Percentiles rank a stretch among this genome's conserved stretches.
Evolutionary conservation across 2,113 vertebrate genomes (phyloP).

Genomic region (Phaethornis superciliosus): DNA sequence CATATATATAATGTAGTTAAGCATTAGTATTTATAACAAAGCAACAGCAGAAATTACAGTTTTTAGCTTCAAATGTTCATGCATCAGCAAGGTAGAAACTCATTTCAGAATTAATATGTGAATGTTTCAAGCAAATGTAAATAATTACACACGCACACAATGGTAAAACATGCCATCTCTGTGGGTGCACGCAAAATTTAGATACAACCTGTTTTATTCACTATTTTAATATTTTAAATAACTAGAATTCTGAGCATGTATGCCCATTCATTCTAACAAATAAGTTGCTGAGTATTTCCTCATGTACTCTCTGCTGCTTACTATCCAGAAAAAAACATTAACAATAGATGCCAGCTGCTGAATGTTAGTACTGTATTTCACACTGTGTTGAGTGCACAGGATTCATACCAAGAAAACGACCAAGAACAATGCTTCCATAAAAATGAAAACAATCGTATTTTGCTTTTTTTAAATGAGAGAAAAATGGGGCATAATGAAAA

Average conservation of each 20-base stretch:
- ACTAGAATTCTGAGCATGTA: background rate
- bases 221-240: background rate
- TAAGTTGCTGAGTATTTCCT: background rate
- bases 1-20: background rate
- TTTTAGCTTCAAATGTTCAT: slow-evolving; percentile 4
- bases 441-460: background rate
- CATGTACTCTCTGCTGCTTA: background rate
- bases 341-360: background rate
- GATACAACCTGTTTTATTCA: background rate
- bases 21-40: background rate
- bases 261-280: background rate
- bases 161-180: background rate
- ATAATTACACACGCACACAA: background rate
- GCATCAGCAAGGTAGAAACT: background rate
- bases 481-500: background rate
- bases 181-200: background rate
- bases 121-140: background rate
- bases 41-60: background rate
- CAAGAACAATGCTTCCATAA: background rate
- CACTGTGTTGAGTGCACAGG: background rate
- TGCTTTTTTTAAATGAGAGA: background rate
- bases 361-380: background rate
- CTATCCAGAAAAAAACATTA: background rate
- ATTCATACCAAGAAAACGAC: background rate
- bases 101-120: background rate